Base-by-base conservation (phyloP, 2,113 vertebrate genomes). In the Hemiscyllium ocellatum region DNA sequence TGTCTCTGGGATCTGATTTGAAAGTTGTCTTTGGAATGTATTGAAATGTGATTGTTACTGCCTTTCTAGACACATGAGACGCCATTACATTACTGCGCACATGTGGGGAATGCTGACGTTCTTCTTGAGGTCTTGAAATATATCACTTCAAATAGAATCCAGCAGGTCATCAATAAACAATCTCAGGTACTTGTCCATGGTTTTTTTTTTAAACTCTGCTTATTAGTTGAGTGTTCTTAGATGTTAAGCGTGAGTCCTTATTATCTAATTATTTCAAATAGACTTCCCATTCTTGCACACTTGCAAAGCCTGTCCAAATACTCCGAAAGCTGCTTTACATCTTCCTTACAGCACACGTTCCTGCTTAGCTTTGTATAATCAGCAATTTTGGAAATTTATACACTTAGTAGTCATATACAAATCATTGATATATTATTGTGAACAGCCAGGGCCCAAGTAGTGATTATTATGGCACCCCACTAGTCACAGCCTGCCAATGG, bases 81-180 rank as follows among this genome's bases (percentile, higher is more conserved):
- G 20, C 97, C 96, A 0, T 95, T 97, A 78, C 96, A 97, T 95
- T 96, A 94, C 87, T 97, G 96, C 42, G 96, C 96, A 95, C 95
- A 96, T 6, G 96, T 96, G 96, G 97, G 96, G 33, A 96, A 95
- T 68, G 96, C 93, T 66, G 96, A 95, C 4, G 78, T 96, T 19
- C 80, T 96, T 66, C 90, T 95, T 42, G 96, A 97, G 96, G 96
- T 96, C 78, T 96, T 97, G 89, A 96, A 93, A 95, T 91, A 72
- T 20, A 96, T 97, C 37, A 52, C 80, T 89, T 95, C 61, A 86
- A 96, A 66, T 95, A 96, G 91, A 33, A 96, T 96, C 29, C 96
- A 97, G 72, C 78, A 80, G 6, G 95, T 95, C 65, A 90, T 97
- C 96, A 97, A 97, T 96, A 96, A 97, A 96, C 96, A 97, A 89